Evolutionary conservation across 2,888 invertebrate species (phyloP), one percentile per base, ranked within the genome.

Genomic region (Tortricodes alternella): DNA sequence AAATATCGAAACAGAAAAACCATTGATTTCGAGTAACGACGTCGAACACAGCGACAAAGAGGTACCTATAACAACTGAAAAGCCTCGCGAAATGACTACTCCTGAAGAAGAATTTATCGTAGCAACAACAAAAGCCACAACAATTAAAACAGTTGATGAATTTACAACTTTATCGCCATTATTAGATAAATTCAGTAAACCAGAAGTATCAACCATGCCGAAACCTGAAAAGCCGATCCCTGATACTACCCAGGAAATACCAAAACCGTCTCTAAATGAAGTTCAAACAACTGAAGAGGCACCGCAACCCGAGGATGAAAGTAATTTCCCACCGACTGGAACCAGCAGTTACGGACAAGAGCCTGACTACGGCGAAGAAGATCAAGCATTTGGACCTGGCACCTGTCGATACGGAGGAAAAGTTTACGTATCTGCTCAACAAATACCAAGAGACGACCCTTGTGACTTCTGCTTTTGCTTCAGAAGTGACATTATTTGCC

Each of bases 391-490:
- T 68, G 96, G 97, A 24, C 97, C 97, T 11, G 97, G 97, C 66
- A 97, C 97, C 46, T 98, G 98, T 74, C 93, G 97, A 70, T 98
- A 97, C 71, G 96, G 97, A 56, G 97, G 97, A 69, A 97, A 97
- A 87, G 94, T 97, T 43, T 98, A 97, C 81, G 96, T 97, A 35
- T 97, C 97, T 1, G 98, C 98, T 1, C 97, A 98, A 86, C 98
- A 98, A 89, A 97, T 98, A 73, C 97, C 97, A 34, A 92, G 98
- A 68, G 97, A 97, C 69, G 97, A 98, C 89, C 97, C 98, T 18
- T 98, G 98, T 80, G 97, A 98, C 79, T 98, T 98, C 92, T 98
- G 98, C 86, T 98, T 98, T 94, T 98, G 98, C 92, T 98, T 98
- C 92, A 93, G 98, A 83, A 97, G 97, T 80, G 97, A 98, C 77